A percentile compares a stretch with the other conserved stretches of the same genome.
phyloP scores from a whole-genome alignment of 1,140 invertebrate genomes.

The Heliconius eleuchia region DNA sequence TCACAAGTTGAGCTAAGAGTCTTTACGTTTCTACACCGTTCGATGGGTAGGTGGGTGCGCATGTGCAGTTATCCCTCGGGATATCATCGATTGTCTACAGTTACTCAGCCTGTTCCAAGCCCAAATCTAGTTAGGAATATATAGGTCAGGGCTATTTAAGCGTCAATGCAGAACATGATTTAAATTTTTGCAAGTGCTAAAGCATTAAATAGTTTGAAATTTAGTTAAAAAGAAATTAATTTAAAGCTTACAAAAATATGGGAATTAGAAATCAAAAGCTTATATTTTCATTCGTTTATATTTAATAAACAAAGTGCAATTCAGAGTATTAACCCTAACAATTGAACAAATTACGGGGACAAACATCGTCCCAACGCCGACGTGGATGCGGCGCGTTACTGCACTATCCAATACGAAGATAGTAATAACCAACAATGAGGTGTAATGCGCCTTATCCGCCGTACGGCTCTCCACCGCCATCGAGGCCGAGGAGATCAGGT shows the following conservation, averaged over 20 bases:
- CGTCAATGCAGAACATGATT: constrained; percentile 12
- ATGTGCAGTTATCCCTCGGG: constrained; percentile 77
- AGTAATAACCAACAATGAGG: constrained; percentile 45
- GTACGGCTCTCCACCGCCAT: constrained; percentile 42
- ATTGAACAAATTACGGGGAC: constrained; percentile 78
- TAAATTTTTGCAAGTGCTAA: neutral
- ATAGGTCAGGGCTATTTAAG: constrained; percentile 60
- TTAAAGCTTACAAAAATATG: neutral
- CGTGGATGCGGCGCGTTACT: constrained; percentile 53
- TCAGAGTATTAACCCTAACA: constrained; percentile 80
- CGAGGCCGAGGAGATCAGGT: constrained; percentile 41
- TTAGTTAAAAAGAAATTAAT: neutral
- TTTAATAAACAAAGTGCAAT: constrained; percentile 81
- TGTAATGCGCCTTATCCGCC: constrained; percentile 51
- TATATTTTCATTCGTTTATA: constrained; percentile 76
- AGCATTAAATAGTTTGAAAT: neutral
- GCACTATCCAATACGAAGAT: constrained; percentile 52
- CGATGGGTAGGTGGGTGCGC: constrained; percentile 55
- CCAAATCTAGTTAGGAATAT: constrained; percentile 55
- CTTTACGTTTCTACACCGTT: constrained; percentile 11
- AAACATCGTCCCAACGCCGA: constrained; percentile 59
- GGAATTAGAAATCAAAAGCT: constrained; percentile 58
- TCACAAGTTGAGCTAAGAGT: neutral
- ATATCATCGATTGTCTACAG: constrained; percentile 75
- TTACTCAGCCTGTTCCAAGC: constrained; percentile 44